These are phyloP conservation scores for Megalops atlanticus DNA, from an alignment of 2,113 vertebrate genomes.

Conservation along the genomic window DNA sequence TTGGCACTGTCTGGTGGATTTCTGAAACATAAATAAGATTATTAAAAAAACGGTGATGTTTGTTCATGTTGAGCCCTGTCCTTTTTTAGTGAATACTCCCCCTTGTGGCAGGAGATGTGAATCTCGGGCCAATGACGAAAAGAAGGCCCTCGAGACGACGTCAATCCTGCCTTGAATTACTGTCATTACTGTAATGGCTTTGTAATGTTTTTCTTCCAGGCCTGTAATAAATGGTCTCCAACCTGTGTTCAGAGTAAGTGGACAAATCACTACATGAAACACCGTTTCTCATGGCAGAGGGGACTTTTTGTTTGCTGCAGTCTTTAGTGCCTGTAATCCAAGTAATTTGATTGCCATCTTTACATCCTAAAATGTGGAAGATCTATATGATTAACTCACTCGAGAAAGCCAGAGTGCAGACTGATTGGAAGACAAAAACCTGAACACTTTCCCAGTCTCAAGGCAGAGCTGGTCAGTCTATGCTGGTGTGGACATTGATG, in stretches of 20 bases:
- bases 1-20: constrained; percentile 63
- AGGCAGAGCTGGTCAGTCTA: no score
- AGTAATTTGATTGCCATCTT: background rate
- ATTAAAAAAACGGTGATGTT: constrained; percentile 48
- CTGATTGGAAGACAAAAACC: no score
- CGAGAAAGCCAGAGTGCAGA: no score
- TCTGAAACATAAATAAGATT: constrained; percentile 69
- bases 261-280: constrained; percentile 57
- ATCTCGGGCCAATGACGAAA: background rate
- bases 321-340: background rate
- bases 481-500: no score
- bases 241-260: constrained; percentile 65
- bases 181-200: constrained; percentile 75
- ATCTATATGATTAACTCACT: background rate
- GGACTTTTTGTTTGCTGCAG: background rate
- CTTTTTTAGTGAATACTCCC: constrained; percentile 49
- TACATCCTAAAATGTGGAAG: background rate
- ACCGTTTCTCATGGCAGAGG: background rate
- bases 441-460: no score
- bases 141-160: constrained; percentile 19
- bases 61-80: constrained; percentile 29
- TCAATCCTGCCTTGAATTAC: constrained; percentile 65
- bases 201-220: constrained; percentile 72
- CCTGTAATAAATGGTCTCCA: constrained; percentile 69
- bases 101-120: constrained; percentile 47